Base-by-base conservation (phyloP, 2,888 invertebrate species). In the Noctua janthina region DNA sequence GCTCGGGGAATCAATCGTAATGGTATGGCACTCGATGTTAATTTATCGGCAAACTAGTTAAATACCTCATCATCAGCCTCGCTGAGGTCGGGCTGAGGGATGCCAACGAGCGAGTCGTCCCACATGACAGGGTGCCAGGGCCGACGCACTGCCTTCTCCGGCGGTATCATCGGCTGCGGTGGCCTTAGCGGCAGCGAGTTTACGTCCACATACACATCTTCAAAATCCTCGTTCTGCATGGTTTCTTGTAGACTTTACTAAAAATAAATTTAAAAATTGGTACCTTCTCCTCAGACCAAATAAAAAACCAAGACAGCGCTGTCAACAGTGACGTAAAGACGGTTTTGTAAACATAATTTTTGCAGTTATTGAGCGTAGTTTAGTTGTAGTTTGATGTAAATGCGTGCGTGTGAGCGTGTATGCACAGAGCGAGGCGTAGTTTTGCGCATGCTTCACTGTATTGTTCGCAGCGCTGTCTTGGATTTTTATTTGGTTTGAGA, bases 71-170 rank as follows among this genome's bases (percentile, higher is more conserved):
- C 87, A n/a, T 79, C 85, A 35, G 83, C 17, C n/a, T 79, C 83
- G 35, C 39, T 79, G 35, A 75, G 91, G 51, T 94, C 95, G 86
- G 95, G 96, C 82, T 93, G 94, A 89, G 95, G 97, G 17, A 92
- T 87, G 66, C 95, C 95, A 49, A 92, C 88, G 82, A 94, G 93
- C 91, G 95, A 96, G 94, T 95, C 96, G 93, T 97, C 97, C 97
- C 97, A 97, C 97, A 97, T 96, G 90, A 97, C 97, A 62, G 97
- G 97, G 93, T 97, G 97, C 97, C 97, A 97, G 88, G 97, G 97
- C 83, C 97, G 97, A 82, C 97, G 97, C 92, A 95, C 95, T 82
- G 97, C 93, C 88, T 96, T 94, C 89, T 94, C 94, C 82, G 97
- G 97, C 89, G 95, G 95, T 90, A 97, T 93, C 79, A 95, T 92